Evolutionary conservation across 2,888 invertebrate genomes (phyloP).

Genomic region (Cremastobaeus sp.): DNA sequence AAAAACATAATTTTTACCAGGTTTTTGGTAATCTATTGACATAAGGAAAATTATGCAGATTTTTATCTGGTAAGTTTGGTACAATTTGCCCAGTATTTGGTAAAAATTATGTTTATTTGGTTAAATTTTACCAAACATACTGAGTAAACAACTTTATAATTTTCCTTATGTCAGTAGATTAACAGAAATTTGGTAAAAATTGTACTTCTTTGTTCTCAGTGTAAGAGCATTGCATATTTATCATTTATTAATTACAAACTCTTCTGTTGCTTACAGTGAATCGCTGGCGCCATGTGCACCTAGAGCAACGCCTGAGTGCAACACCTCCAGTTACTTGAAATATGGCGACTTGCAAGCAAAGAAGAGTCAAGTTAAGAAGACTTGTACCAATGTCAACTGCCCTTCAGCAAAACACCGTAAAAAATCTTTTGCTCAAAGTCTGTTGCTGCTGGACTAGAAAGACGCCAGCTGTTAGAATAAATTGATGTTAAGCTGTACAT

Average conservation of each 20-base stretch:
- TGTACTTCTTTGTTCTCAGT: too few relatives aligned
- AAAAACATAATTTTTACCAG: too few relatives aligned
- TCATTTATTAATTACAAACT: not conserved
- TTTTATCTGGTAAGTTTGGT: too few relatives aligned
- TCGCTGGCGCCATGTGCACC: conserved; percentile 11
- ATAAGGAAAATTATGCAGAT: too few relatives aligned
- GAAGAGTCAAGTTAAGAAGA: conserved; percentile 30
- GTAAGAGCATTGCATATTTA: not conserved
- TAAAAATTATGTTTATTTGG: too few relatives aligned
- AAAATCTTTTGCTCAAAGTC: conserved; percentile 19
- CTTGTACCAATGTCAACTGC: conserved; percentile 49
- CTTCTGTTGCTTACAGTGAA: conserved; percentile 13
- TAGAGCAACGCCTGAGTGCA: not conserved
- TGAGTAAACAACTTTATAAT: too few relatives aligned
- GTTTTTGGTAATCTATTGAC: too few relatives aligned
- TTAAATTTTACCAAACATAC: too few relatives aligned
- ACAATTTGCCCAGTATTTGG: too few relatives aligned
- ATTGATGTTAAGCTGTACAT: not conserved
- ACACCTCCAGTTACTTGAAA: too few relatives aligned
- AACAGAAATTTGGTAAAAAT: too few relatives aligned
- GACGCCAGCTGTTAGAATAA: conserved; percentile 2
- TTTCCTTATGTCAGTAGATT: too few relatives aligned
- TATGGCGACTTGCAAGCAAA: conserved; percentile 6
- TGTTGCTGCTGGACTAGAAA: conserved; percentile 34
- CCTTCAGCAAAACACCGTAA: conserved; percentile 35